Evolutionary conservation across 2,113 vertebrate genomes (phyloP).

Genomic region (Corvus moneduloides): DNA sequence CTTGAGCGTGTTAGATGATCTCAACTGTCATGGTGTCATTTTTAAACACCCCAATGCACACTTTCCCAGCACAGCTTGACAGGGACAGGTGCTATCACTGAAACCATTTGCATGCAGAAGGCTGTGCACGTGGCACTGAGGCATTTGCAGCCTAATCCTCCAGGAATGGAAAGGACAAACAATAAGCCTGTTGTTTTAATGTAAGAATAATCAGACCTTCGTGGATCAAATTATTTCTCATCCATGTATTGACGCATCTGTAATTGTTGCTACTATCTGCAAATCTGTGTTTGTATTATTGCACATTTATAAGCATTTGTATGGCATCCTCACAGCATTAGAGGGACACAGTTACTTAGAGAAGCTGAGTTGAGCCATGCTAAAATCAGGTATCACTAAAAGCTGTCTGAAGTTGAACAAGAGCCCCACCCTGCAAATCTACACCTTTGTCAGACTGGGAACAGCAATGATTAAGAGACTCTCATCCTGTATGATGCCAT

Average conservation of each 20-base stretch:
- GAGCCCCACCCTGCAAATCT: not conserved
- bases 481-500: accelerated
- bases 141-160: not conserved
- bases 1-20: constrained; percentile 15
- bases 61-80: not conserved
- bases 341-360: not conserved
- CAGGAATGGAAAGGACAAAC: not conserved
- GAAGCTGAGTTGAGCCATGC: not conserved
- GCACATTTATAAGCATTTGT: not conserved
- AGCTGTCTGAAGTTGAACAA: not conserved
- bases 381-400: not conserved
- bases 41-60: constrained; percentile 26
- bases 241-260: accelerated
- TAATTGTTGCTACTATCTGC: not conserved
- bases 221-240: not conserved
- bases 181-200: not conserved
- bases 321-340: not conserved
- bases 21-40: constrained; percentile 34
- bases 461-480: not conserved
- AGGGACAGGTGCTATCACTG: constrained; percentile 6
- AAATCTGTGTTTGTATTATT: not conserved
- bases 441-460: not conserved
- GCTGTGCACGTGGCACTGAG: not conserved
- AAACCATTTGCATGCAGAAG: constrained; percentile 4
- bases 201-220: not conserved